Evolutionary conservation across 2,797 vertebrate genomes (phyloP).

Genomic region (Chromobotia macracanthus): DNA sequence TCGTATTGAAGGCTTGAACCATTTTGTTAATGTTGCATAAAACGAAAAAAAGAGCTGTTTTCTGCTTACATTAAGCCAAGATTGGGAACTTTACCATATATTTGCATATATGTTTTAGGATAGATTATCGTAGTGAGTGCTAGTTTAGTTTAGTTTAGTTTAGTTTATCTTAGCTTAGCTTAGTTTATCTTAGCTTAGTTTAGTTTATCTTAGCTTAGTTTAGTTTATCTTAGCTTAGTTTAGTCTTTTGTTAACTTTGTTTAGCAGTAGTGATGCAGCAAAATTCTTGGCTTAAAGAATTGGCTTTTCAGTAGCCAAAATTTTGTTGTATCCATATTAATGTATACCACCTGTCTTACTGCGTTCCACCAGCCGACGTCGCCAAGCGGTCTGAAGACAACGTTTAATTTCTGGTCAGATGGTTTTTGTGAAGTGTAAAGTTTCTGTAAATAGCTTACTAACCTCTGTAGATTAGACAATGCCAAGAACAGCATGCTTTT

Average conservation of each 20-base stretch:
- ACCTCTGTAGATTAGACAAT: conserved; percentile 79
- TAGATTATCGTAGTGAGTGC: conserved; percentile 42
- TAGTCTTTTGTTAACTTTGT: not conserved
- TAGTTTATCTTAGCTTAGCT: conserved; percentile 36
- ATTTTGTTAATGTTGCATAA: conserved; percentile 15
- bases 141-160: conserved; percentile 32
- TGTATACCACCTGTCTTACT: not conserved
- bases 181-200: conserved; percentile 30
- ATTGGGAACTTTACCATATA: conserved; percentile 56
- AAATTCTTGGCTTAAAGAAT: not conserved
- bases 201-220: not conserved
- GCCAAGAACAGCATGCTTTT: conserved; percentile 77
- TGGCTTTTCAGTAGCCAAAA: not conserved
- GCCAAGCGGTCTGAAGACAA: not conserved
- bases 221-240: too few species aligned
- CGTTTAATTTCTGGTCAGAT: not conserved
- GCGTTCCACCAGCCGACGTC: not conserved
- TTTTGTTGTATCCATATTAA: not conserved
- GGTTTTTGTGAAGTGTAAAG: conserved; percentile 70
- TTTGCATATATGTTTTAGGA: conserved; percentile 56
- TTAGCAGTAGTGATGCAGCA: not conserved
- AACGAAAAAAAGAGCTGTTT: conserved; percentile 21
- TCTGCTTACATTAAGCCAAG: conserved; percentile 62
- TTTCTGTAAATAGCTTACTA: conserved; percentile 74
- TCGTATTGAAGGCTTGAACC: conserved; percentile 6